Base-by-base conservation (phyloP, 2,797 vertebrate genomes). In the Phyllotis vaccarum region DNA sequence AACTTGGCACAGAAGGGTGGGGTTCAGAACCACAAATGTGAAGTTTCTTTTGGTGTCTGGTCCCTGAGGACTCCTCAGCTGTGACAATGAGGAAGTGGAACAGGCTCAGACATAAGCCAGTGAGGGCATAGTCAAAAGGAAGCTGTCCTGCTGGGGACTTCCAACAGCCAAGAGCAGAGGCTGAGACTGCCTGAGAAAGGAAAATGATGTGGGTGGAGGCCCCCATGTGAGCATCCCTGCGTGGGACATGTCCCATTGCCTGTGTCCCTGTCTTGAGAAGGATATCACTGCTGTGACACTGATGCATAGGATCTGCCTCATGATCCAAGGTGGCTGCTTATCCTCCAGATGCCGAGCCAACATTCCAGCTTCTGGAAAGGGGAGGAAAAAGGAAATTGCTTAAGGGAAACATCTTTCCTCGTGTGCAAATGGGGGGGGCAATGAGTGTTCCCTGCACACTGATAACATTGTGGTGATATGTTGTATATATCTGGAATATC, bases 21-120 rank as follows among this genome's bases (percentile, higher is more conserved):
- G 46, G 49, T 68, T 27, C 56, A 9, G 66, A 95, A 95, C 96
- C 87, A 83, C 96, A 89, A 78, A 70, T 72, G 58, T 10, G 58
- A 76, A 78, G 76, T 90, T 83, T 34, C 52, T 78, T 82, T 52
- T 21, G 72, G 5, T 21, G 0, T 62, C 87, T 34, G 8, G 34
- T 88, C 46, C 5, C 37, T 2, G 21, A 6, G 8, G 22, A 76
- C 78, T 34, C 56, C 92, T 78, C 19, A 49, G 74, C 49, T 81
- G 74, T 64, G 85, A 81, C n/a, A 56, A n/a, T 72, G 96, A 94
- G 94, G 93, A 95, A 96, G 95, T 90, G 92, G 52, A 43, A 22
- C 16, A 0, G 52, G 54, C 46, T n/a, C 2, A 83, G 92, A 52
- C 58, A 10, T 17, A 6, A 75, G 37, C 14, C 14, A 74, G n/a